Conservation (phyloP, 2,888 invertebrate genomes). For the Hirtodrosophila duncani region DNA sequence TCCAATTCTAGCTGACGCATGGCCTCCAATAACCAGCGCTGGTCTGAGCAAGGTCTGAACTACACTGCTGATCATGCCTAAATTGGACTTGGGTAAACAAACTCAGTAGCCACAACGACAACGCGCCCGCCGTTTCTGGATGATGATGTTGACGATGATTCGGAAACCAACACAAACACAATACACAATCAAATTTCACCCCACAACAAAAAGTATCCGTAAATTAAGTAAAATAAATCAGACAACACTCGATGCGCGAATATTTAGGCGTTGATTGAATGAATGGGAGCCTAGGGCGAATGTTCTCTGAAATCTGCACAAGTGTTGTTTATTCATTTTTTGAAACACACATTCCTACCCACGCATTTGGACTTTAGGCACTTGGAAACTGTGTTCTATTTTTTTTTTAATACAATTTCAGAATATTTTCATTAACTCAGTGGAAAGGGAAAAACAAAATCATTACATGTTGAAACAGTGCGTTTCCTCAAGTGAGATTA, state of each 20-base stretch:
- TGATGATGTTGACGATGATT: conserved; percentile 10
- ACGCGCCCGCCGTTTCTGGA: too few relatives aligned
- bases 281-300: conserved; percentile 10
- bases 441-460: not conserved
- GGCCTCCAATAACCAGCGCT: conserved; percentile 21
- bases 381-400: too few relatives aligned
- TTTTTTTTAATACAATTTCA: conserved; percentile 28
- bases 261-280: conserved; percentile 44
- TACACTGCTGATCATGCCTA: conserved; percentile 55
- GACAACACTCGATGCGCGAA: conserved; percentile 64
- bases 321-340: conserved; percentile 7
- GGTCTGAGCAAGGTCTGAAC: conserved; percentile 52
- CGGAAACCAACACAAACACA: conserved; percentile 28
- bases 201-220: conserved; percentile 40
- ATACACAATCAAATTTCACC: conserved; percentile 47
- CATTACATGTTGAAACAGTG: not conserved
- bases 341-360: not conserved
- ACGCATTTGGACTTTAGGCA: too few relatives aligned
- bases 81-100: conserved; percentile 57
- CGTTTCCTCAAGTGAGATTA: too few relatives aligned
- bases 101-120: conserved; percentile 6
- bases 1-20: conserved; percentile 47
- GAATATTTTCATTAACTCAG: conserved; percentile 30
- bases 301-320: conserved; percentile 5
- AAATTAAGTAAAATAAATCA: conserved; percentile 70